Base-by-base conservation (phyloP, 1,140 invertebrate species). In the Cecropterus lyciades region DNA sequence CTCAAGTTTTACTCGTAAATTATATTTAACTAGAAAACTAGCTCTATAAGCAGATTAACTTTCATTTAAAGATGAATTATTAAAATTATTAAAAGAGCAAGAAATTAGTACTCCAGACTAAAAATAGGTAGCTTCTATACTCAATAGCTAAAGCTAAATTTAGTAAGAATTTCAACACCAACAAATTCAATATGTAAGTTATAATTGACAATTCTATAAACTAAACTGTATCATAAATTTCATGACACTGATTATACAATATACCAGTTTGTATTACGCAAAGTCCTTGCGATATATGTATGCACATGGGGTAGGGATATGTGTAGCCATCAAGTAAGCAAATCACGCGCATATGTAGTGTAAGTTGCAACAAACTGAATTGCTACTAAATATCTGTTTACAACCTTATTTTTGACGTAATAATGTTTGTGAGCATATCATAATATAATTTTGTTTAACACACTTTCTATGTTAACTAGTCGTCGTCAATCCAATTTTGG, bases 181-280 rank as follows among this genome's bases (percentile, higher is more conserved):
- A 51, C n/a, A 13, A n/a, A 51, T 49, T 49, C 24, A 11, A 11
- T 20, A 20, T 49, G 20, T 51, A 27, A 51, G 13, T n/a, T 30
- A 27, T 27, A 51, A 27, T 51, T 27, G 20, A 51, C 24, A 24
- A 51, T 7, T n/a, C 10, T 27, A 27, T n/a, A 27, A 51, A 27
- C n/a, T 51, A 51, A 51, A 48, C 48, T 51, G 48, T 52, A 52
- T 24, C 6, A 33, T 52, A 52, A 52, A 51, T 52, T 52, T 52
- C 24, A 52, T 52, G 30, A 52, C 24, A 15, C 24, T 27, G 49
- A 33, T 52, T 52, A 52, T 52, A 14, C 24, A 52, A 33, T 52
- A 30, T 52, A 27, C 27, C 49, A 15, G 49, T 33, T 52, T 52
- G 49, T 13, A 52, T 52, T 52, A 52, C 49, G 49, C 49, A 52